Evolutionary conservation across 2,113 vertebrate genomes (phyloP), one percentile per base, ranked within the genome.

Genomic region (Lota lota): DNA sequence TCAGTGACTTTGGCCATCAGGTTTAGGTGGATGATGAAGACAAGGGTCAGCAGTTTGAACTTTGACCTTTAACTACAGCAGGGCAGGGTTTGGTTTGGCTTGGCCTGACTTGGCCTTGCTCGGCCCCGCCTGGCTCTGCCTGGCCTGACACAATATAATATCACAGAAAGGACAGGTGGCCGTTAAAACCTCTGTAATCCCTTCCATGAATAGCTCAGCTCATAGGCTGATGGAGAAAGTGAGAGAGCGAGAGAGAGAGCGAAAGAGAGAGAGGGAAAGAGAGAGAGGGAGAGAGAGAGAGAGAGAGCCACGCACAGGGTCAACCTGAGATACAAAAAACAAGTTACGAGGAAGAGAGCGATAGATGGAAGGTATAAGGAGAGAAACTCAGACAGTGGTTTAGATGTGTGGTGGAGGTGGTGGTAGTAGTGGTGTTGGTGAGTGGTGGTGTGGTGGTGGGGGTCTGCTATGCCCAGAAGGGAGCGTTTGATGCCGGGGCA

Each of bases 181-280:
- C 81, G 86, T 92, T 90, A 87, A 93, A 87, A 86, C 66, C 77
- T 84, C 80, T 90, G 87, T 92, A 93, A 92, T 92, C 89, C 88
- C 83, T 73, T 84, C 81, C 72, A 90, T 91, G 90, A 93, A 91
- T 87, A 90, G 88, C 85, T 85, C 89, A 90, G 82, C 73, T 75
- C 87, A 88, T 78, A 64, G 78, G 72, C 75, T 80, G 72, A 60
- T 78, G 70, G 66, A 69, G 78, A 78, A 62, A 75, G 66, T 79
- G 81, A 75, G 61, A 28, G 67, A 78, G 61, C 68, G 77, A 77
- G 75, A 73, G 81, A 82, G 70, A 82, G 76, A 73, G 0, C 65
- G 63, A 63, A 54, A 77, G 51, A 76, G 76, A 73, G 67, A 79
- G 78, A 79, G 66, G 58, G 61, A 66, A 75, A 56, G 76, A 67